Conservation (phyloP, 1,140 invertebrate genomes). For the Bombus soroeensis region DNA sequence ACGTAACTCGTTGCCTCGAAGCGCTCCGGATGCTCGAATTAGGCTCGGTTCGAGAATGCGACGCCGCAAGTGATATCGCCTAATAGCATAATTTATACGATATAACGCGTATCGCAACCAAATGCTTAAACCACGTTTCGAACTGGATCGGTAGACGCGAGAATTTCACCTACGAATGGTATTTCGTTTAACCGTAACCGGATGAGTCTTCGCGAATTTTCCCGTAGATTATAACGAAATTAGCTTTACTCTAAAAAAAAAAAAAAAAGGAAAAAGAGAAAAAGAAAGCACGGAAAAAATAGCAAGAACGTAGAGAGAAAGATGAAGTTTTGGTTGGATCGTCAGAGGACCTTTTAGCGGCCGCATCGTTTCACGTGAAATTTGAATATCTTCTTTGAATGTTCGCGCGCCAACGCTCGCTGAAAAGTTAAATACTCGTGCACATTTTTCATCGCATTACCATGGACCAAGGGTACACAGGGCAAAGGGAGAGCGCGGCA, state of each 20-base stretch:
- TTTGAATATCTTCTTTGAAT: constrained; percentile 11
- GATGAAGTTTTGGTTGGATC: not conserved
- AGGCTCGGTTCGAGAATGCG: constrained; percentile 56
- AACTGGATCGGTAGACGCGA: constrained; percentile 7
- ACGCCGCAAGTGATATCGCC: constrained; percentile 31
- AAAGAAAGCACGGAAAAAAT: too few relatives aligned
- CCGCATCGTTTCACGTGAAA: not conserved
- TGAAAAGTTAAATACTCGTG: constrained; percentile 13
- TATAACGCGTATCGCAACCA: constrained; percentile 40
- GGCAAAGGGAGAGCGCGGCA: not conserved
- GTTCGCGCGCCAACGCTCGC: not conserved
- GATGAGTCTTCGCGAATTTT: not conserved
- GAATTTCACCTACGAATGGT: not conserved
- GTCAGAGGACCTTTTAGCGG: not conserved
- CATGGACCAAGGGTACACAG: not conserved
- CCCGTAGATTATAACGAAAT: not conserved
- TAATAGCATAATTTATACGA: constrained; percentile 64
- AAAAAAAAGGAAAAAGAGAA: not conserved
- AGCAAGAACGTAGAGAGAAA: too few relatives aligned
- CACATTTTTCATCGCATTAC: not conserved
- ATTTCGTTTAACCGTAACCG: not conserved
- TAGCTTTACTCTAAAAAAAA: not conserved
- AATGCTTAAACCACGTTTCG: not conserved
- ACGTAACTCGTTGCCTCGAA: constrained; percentile 37
- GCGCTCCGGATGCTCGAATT: constrained; percentile 52